Evolutionary conservation across 2,113 vertebrate genomes (phyloP), one percentile per base, ranked within the genome.

Genomic region (Polypterus bichir): DNA sequence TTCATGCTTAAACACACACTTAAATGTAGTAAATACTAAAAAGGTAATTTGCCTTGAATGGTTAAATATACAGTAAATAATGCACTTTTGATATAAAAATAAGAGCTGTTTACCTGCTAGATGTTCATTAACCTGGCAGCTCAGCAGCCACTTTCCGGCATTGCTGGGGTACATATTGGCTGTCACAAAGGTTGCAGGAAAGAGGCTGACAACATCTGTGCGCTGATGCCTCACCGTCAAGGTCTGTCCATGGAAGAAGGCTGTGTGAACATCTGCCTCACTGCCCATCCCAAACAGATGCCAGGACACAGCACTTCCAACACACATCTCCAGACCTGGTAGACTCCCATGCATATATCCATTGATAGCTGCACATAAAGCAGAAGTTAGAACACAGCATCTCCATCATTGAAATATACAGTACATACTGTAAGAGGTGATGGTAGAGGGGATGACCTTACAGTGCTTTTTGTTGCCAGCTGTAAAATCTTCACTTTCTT

Each of bases 401-500:
- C 49, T 51, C 2, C 6, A 51, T 9, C 49, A 51, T 51, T 51
- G 6, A 2, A 51, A 51, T 51, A 7, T 51, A 9, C 49, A 51
- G 2, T 51, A 9, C 49, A 51, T 51, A 51, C 6, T 7, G 6
- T 7, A 2, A 51, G 49, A 51, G 6, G 6, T 2, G 49, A 51
- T 7, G 9, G 2, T 9, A 51, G 6, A 27, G 49, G 49, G 9
- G 49, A 6, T 51, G 49, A 9, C 48, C 81, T 74, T 49, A 88
- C 85, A 84, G 0, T 88, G 84, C 84, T 88, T 87, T 67, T 56
- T 81, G 68, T 88, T 88, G 71, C 84, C 85, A 4, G 83, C 79
- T 60, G 73, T 74, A 69, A 88, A 88, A 4, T 51, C 77, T 2
- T 74, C 70, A 58, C 86, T 77, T 7, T 87, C 81, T 69, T 76